Evolutionary conservation across 2,113 vertebrate species (phyloP), one percentile per base, ranked within the genome.

Genomic region (Apeltes quadracus): DNA sequence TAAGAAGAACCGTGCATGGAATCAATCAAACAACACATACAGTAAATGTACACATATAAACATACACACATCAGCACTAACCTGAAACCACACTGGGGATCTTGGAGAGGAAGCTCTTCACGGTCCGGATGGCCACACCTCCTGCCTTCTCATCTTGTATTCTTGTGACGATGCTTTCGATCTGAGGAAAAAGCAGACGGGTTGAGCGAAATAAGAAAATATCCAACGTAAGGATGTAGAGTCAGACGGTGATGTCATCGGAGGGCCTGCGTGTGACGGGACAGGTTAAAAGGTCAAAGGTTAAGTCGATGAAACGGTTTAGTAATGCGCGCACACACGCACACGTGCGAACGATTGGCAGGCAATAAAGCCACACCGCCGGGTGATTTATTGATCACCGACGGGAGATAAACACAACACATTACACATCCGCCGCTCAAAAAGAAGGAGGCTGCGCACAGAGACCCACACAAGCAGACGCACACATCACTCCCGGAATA

Each of bases 41-140:
- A 71, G 46, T 55, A 39, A 55, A 58, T 43, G 59, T 10, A n/a
- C 13, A 58, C 8, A 16, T 5, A 38, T 15, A 46, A 22, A 34
- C 7, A 34, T 13, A 10, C n/a, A 51, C 2, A 69, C 56, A 63
- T 2, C 61, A 41, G 70, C 29, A 79, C 93, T 90, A 90, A 97
- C 97, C 97, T 11, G 97, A 97, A 69, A 96, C 96, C 0, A 98
- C 96, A 25, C 97, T 98, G 83, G 97, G 97, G 88, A 98, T 98
- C 93, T 98, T 98, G 74, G 97, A 97, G 87, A 98, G 94, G 90
- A 98, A 98, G 89, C 97, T 98, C 94, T 98, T 98, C 83, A 98
- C 97, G 4, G 97, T 98, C 65, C 97, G 95, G 83, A 98, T 95
- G 59, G 96, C 94, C 44, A 98, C 96, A 7, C 97, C 97, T 14